phyloP scores from a whole-genome alignment of 2,113 vertebrate species.

The Jacana jacana region DNA sequence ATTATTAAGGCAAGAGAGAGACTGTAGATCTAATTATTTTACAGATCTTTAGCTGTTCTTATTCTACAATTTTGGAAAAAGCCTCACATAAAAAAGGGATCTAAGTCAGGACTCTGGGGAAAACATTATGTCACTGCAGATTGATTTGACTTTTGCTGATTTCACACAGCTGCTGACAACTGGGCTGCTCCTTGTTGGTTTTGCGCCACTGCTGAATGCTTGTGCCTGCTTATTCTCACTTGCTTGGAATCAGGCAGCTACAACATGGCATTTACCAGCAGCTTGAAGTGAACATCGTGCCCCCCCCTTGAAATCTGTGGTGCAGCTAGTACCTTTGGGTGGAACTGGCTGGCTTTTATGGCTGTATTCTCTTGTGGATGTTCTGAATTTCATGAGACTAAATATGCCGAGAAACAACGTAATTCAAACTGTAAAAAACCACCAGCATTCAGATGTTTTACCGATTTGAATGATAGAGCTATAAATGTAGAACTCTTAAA shows the following conservation, averaged over 20 bases:
- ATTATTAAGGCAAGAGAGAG: neutral
- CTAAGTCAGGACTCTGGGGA: neutral
- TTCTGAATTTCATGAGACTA: neutral
- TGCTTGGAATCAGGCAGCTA: constrained; percentile 39
- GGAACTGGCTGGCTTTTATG: neutral
- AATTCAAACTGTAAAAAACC: neutral
- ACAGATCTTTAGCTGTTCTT: neutral
- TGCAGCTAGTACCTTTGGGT: constrained; percentile 7
- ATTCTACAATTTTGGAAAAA: constrained; percentile 11
- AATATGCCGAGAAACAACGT: neutral
- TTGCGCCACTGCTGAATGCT: constrained; percentile 14
- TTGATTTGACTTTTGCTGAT: constrained; percentile 67
- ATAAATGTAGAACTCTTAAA: neutral
- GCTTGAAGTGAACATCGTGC: neutral
- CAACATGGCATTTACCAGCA: constrained; percentile 34
- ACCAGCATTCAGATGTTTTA: neutral
- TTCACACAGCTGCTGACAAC: constrained; percentile 54
- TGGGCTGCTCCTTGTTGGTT: constrained; percentile 11
- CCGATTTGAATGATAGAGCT: neutral
- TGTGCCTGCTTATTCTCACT: constrained; percentile 58
- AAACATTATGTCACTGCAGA: constrained; percentile 3
- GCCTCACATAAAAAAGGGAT: neutral
- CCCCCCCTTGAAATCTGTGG: neutral
- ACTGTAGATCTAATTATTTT: constrained; percentile 26
- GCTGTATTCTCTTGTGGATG: neutral